Conservation (phyloP, 2,888 invertebrate genomes). For the Diploptera punctata region DNA sequence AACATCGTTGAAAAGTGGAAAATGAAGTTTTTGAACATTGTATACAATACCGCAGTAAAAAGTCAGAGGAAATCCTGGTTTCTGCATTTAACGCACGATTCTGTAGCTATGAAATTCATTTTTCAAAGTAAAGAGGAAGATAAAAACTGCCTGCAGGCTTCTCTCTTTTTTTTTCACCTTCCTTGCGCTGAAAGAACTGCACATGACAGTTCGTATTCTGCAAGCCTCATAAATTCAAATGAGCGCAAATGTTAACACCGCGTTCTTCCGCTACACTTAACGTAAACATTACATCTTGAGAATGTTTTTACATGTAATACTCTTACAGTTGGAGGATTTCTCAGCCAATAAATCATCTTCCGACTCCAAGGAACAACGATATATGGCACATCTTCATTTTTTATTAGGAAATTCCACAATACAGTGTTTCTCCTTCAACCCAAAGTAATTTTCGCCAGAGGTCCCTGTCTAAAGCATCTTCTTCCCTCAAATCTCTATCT, state of each 20-base stretch:
- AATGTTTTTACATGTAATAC: background rate
- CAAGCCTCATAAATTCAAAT: slow-evolving; percentile 19
- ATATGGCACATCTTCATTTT: no score
- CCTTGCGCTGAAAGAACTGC: background rate
- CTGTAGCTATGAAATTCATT: background rate
- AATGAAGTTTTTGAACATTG: no score
- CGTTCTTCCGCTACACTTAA: slow-evolving; percentile 14
- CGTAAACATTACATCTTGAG: background rate
- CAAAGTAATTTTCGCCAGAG: no score
- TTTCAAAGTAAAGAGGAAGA: background rate
- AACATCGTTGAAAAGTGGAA: no score
- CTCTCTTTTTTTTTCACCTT: slow-evolving; percentile 6
- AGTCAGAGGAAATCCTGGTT: no score
- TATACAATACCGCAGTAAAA: no score
- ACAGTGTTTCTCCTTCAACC: no score
- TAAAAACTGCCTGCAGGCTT: background rate
- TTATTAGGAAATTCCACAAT: no score
- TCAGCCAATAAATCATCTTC: background rate
- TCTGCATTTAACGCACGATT: background rate
- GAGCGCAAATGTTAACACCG: slow-evolving; percentile 4
- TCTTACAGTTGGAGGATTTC: background rate
- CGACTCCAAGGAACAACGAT: background rate
- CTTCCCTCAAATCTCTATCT: no score
- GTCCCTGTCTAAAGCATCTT: no score
- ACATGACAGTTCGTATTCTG: background rate